These are phyloP conservation scores for Coenonympha glycerion DNA, from an alignment of 2,888 invertebrate species.

Conservation along the genomic window DNA sequence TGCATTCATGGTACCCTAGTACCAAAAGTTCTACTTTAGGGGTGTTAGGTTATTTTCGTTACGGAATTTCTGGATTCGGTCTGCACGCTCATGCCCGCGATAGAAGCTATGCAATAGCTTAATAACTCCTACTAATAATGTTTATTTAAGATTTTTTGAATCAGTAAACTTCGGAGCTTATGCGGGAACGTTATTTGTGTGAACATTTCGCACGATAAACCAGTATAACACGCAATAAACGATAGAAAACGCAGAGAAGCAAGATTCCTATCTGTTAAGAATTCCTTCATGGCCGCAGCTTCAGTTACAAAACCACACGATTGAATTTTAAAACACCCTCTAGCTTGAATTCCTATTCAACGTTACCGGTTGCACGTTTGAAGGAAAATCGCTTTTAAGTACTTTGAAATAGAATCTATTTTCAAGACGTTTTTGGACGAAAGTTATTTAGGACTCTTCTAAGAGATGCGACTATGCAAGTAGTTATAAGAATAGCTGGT, in stretches of 20 bases:
- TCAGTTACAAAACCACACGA: slow-evolving; percentile 31
- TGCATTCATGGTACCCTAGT: no score
- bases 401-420: not conserved
- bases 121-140: no score
- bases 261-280: not conserved
- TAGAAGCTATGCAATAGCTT: no score
- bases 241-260: not conserved
- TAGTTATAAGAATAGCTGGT: not conserved
- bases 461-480: not conserved
- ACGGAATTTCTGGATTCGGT: no score
- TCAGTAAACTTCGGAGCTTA: no score
- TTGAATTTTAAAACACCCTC: slow-evolving; percentile 38
- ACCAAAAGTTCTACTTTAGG: no score
- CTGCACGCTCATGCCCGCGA: no score
- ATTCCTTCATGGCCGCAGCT: not conserved
- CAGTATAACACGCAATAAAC: not conserved
- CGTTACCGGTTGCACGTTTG: not conserved
- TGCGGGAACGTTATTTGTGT: no score
- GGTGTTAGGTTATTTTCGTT: no score
- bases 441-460: not conserved
- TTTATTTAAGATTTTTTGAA: no score
- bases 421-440: not conserved
- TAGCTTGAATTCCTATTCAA: slow-evolving; percentile 32
- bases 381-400: not conserved
- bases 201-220: no score